Evolutionary conservation across 2,797 vertebrate genomes (phyloP), one percentile per base, ranked within the genome.

Genomic region (Eptatretus atami): DNA sequence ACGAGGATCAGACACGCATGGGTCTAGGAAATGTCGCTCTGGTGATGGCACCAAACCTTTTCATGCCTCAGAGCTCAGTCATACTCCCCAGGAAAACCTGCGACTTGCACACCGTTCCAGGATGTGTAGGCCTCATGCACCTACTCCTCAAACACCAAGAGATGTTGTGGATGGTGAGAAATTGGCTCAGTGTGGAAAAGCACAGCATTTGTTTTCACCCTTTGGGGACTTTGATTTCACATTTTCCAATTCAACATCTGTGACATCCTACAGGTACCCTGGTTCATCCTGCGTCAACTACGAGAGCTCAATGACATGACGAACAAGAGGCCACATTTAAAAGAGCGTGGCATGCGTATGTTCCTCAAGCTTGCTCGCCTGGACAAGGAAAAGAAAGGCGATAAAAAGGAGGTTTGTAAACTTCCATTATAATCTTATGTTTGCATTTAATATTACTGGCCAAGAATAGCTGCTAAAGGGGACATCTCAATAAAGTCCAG

Each of bases 41-140:
- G n/a, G 85, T 87, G 70, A 87, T 87, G 77, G 82, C 82, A 25
- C 85, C 84, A 8, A 87, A 86, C 73, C 82, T 90, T 65, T 86
- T 92, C 74, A 77, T 86, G 70, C 25, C 57, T n/a, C 10, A 9
- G 57, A 24, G 57, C 57, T n/a, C n/a, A n/a, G 57, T 25, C n/a
- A n/a, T 61, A 24, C 57, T 61, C 10, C 57, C n/a, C n/a, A 44
- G 31, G 31, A 44, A 44, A 44, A 44, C 31, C 31, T 44, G 31
- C 31, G 31, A 44, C 31, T 4, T 8, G 4, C 31, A 44, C 31
- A 44, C 31, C 31, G 31, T 44, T 44, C 57, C 57, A 24, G 57
- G n/a, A 24, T 61, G 12, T 25, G 57, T 25, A 12, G 57, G 57
- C n/a, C 57, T 61, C 11, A 24, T 61, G 57, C 57, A 24, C 57